Base-by-base conservation (phyloP, 2,888 invertebrate species). In the Listrodromus nycthemerus region DNA sequence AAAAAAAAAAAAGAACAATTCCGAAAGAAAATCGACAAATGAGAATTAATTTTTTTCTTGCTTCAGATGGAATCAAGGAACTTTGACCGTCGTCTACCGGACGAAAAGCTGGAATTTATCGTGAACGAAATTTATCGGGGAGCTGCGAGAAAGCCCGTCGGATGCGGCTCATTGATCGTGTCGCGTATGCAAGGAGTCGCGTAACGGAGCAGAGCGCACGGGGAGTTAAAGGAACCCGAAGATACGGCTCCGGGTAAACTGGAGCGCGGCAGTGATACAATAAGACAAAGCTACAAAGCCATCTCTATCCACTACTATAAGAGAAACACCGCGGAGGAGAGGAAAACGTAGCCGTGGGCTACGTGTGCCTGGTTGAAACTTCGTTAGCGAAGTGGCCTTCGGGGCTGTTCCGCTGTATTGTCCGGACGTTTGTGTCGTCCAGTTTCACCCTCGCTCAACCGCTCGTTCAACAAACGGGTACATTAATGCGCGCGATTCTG, bases 281-380 rank as follows among this genome's bases (percentile, higher is more conserved):
- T 27, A 30, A 58, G 58, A 58, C 58, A 30, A 58, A 58, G 58
- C 58, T 30, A 58, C 58, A 58, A 58, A 58, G 58, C 41, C 41
- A 52, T 80, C 24, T 48, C 27, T 37, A 24, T 16, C 27, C 27
- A 13, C 24, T 13, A 3, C 30, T 30, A 58, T 30, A 58, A 58
- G n/a, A 30, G 58, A 58, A 58, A 30, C 16, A 4, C 58, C 5
- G 41, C 61, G 48, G 69, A 48, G 78, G 30, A 24, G 70, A 66
- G 70, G 75, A 70, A 85, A 80, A 78, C 41, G 70, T 67, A 78
- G 76, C 83, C 83, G 41, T 24, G 16, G 85, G 85, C 85, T 67
- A 83, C 61, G 75, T 70, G 73, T 52, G 75, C 70, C 76, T 61
- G 78, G 66, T 82, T 82, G 83, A 74, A 85, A 86, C 78, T 86